Evolutionary conservation across 1,140 invertebrate genomes (phyloP).

Genomic region (Aphis gossypii): DNA sequence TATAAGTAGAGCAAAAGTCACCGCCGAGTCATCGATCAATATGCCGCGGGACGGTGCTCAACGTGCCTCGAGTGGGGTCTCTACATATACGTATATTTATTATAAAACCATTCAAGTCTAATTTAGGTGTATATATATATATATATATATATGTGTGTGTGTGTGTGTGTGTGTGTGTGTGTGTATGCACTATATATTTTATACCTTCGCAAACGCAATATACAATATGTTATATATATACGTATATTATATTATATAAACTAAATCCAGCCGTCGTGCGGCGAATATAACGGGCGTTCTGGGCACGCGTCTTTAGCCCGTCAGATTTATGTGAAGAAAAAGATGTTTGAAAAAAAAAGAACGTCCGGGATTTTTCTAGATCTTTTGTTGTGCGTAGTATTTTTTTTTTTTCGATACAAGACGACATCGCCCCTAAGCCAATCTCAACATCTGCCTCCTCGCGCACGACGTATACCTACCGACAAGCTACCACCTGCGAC

Average conservation of each 20-base stretch:
- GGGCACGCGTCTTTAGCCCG: conserved; percentile 53
- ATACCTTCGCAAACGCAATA: neutral
- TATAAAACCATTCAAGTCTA: conserved; percentile 25
- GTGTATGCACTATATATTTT: neutral
- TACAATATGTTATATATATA: neutral
- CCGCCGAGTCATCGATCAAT: conserved; percentile 49
- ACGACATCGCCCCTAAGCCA: conserved; percentile 52
- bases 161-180: too few relatives aligned
- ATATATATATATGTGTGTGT: neutral
- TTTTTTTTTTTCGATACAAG: conserved; percentile 38
- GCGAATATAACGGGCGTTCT: conserved; percentile 18
- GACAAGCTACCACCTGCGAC: conserved; percentile 49
- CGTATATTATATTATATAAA: too few relatives aligned
- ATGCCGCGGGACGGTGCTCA: conserved; percentile 11
- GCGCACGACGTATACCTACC: neutral
- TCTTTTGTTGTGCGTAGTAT: conserved; percentile 24
- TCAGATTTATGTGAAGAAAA: conserved; percentile 41
- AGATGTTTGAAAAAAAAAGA: conserved; percentile 27
- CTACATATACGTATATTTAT: neutral
- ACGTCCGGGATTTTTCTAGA: conserved; percentile 41
- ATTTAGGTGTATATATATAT: conserved; percentile 24
- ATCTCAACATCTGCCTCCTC: conserved; percentile 46
- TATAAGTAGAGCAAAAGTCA: conserved; percentile 43
- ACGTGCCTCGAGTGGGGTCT: conserved; percentile 16
- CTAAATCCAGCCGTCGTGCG: conserved; percentile 26